phyloP scores from a whole-genome alignment of 2,797 vertebrate genomes.

The Peromyscus attwateri region DNA sequence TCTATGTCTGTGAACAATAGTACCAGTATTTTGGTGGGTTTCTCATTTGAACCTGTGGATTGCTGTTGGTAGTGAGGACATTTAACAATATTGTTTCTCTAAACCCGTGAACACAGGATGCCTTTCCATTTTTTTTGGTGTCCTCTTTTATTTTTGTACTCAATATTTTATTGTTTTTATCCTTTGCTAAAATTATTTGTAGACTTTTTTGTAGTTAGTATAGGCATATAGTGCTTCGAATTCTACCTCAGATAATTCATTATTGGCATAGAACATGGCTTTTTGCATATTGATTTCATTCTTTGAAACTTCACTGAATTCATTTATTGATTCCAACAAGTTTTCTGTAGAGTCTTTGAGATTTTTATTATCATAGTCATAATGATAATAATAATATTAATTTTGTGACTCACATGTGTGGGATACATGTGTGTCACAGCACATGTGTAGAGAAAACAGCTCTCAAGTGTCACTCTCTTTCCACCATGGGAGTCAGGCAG shows the following conservation, averaged over 20 bases:
- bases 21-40: neutral
- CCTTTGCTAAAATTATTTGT: neutral
- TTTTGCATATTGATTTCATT: neutral
- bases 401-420: neutral
- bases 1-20: neutral
- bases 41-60: neutral
- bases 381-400: neutral
- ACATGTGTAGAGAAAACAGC: neutral
- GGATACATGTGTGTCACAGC: neutral
- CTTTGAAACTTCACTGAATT: neutral
- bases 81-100: neutral
- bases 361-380: neutral
- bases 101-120: neutral
- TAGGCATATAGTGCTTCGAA: neutral
- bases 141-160: neutral
- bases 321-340: neutral
- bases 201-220: neutral
- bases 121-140: neutral
- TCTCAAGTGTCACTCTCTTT: neutral
- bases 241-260: neutral
- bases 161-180: neutral
- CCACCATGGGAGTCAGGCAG: neutral
- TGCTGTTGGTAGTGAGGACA: neutral
- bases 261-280: neutral
- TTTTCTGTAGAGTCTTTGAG: neutral